Base-by-base conservation (phyloP, 1,140 invertebrate genomes). In the Schlechtendalia chinensis region DNA sequence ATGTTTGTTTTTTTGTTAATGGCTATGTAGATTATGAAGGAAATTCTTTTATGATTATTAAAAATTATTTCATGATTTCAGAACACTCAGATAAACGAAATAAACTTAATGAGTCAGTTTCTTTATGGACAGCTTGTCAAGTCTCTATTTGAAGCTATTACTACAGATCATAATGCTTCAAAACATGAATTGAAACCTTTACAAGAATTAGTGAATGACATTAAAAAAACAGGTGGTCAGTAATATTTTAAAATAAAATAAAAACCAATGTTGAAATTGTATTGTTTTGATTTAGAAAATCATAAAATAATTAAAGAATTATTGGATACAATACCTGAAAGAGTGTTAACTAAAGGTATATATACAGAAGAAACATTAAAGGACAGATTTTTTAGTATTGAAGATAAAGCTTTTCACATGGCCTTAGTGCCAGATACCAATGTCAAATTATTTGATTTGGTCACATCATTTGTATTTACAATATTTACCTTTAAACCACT, bases 71-170 rank as follows among this genome's bases (percentile, higher is more conserved):
- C 2, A 54, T 54, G 86, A 82, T 61, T 72, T 29, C 11, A 75
- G 65, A 50, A 2, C n/a, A 81, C 32, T 58, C 63, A 58, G 58
- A 56, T 81, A 79, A 63, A 50, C 19, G 39, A 63, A 29, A 29
- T 14, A 79, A 79, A 32, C 47, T 74, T 45, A 63, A 54, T 56
- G 50, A 72, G 16, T 61, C 67, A 80, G 81, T 83, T 81, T 79
- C 94, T 50, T 88, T 98, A 82, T 98, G 96, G 97, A 90, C 94
- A 80, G 93, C 96, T 14, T 96, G 94, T 85, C 93, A 97, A 84
- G n/a, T 90, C 94, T 22, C 87, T 98, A 47, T 89, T 92, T 83
- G 88, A 91, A 63, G 91, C 93, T 8, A 89, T 97, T n/a, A 88
- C 88, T 80, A 87, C 87, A 14, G 89, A 88, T 69, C 83, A 87